Evolutionary conservation across 2,888 invertebrate species (phyloP).

Genomic region (Drosophila picticornis): DNA sequence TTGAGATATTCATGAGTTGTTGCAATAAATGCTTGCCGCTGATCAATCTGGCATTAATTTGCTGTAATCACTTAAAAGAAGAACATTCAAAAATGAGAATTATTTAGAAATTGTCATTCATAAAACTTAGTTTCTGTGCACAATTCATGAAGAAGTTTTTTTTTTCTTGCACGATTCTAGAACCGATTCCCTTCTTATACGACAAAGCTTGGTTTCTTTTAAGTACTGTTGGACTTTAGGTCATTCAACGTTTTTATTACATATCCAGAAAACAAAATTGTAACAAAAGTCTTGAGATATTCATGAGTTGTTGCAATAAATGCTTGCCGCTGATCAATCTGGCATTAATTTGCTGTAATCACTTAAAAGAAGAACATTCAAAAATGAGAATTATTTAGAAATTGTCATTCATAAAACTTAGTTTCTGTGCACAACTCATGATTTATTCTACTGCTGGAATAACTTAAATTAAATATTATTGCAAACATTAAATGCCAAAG

Average conservation of each 20-base stretch:
- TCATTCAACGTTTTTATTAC: not conserved
- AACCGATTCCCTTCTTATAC: not conserved
- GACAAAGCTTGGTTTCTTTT: not conserved
- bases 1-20: not conserved
- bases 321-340: not conserved
- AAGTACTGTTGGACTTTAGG: not conserved
- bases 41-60: not conserved
- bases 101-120: not conserved
- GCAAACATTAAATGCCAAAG: not conserved
- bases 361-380: not conserved
- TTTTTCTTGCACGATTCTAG: not conserved
- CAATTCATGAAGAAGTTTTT: too few relatives aligned
- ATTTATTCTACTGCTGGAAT: too few relatives aligned
- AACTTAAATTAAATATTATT: not conserved
- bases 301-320: not conserved
- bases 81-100: not conserved
- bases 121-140: too few relatives aligned
- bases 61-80: not conserved
- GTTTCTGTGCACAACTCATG: too few relatives aligned
- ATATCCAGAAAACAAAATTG: not conserved
- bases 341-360: not conserved
- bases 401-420: too few relatives aligned
- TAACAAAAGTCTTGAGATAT: not conserved
- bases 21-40: not conserved
- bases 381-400: not conserved